A percentile compares a stretch with the other conserved stretches of the same genome.
These are phyloP conservation scores for Linyphia triangularis DNA, from an alignment of 2,888 invertebrate genomes.

Conservation along the genomic window DNA sequence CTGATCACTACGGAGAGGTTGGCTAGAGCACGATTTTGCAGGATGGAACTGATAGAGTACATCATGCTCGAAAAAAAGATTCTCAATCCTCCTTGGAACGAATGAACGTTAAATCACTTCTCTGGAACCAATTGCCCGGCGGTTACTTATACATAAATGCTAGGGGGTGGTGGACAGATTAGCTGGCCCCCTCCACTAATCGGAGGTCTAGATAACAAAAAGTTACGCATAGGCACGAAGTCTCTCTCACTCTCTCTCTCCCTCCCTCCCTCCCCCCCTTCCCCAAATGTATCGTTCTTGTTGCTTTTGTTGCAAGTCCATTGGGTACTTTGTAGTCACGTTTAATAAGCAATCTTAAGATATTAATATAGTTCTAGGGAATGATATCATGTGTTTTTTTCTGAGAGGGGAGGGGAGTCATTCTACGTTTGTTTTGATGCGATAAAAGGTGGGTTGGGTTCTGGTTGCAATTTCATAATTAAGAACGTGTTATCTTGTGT, in stretches of 20 bases:
- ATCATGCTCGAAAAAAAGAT: constrained; percentile 16
- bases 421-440: constrained; percentile 40
- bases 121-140: constrained; percentile 43
- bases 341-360: constrained; percentile 37
- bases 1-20: not conserved
- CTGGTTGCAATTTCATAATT: constrained; percentile 55
- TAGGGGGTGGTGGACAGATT: constrained; percentile 27
- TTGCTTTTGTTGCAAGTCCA: constrained; percentile 37
- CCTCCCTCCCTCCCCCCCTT: not conserved
- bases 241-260: too few relatives aligned
- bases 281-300: constrained; percentile 3
- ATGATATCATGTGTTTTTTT: constrained; percentile 14
- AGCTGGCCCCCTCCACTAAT: constrained; percentile 16
- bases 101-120: constrained; percentile 51
- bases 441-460: constrained; percentile 21
- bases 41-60: constrained; percentile 35
- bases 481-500: constrained; percentile 23
- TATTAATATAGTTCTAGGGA: constrained; percentile 36
- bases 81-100: not conserved
- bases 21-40: constrained; percentile 34
- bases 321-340: constrained; percentile 68
- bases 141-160: constrained; percentile 15
- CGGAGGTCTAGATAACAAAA: constrained; percentile 7
- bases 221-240: constrained; percentile 42
- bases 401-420: not conserved